These are phyloP conservation scores for Stratiomys singularior DNA, from an alignment of 2,888 invertebrate species.

Conservation along the genomic window DNA sequence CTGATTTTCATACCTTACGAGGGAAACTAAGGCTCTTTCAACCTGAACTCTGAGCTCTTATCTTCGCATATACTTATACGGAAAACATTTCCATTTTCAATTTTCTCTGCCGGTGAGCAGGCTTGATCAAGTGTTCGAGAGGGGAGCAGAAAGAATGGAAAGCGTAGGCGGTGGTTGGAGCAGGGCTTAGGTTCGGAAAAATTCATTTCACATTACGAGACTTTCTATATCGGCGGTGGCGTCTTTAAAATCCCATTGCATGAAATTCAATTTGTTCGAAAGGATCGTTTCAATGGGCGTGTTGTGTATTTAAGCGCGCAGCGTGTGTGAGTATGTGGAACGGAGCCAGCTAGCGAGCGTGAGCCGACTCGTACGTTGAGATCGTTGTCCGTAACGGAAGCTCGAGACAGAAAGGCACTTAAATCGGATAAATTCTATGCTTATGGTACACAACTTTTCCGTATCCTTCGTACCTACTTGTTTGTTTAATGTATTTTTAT, in stretches of 20 bases:
- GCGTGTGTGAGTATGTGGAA: no score
- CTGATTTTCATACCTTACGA: slow-evolving; percentile 3
- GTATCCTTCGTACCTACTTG: neutral
- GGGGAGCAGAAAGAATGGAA: no score
- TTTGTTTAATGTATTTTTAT: slow-evolving; percentile 8
- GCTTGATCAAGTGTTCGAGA: no score
- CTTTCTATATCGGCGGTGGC: neutral
- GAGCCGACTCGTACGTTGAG: neutral
- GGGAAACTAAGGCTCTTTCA: neutral
- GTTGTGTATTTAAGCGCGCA: neutral
- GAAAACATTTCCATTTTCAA: no score
- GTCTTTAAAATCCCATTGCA: slow-evolving; percentile 25
- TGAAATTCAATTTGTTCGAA: slow-evolving; percentile 31
- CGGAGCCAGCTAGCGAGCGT: no score
- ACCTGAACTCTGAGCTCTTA: neutral
- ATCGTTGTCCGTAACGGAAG: neutral
- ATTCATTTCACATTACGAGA: slow-evolving; percentile 22
- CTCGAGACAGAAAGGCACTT: neutral
- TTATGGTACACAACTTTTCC: neutral
- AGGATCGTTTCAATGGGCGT: neutral
- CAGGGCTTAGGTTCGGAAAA: neutral
- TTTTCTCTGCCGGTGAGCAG: no score
- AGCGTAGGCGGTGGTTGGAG: neutral
- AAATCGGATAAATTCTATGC: slow-evolving; percentile 4
- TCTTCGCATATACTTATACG: neutral